These are phyloP conservation scores for Liposcelis brunnea DNA, from an alignment of 2,888 invertebrate species.

Conservation along the genomic window DNA sequence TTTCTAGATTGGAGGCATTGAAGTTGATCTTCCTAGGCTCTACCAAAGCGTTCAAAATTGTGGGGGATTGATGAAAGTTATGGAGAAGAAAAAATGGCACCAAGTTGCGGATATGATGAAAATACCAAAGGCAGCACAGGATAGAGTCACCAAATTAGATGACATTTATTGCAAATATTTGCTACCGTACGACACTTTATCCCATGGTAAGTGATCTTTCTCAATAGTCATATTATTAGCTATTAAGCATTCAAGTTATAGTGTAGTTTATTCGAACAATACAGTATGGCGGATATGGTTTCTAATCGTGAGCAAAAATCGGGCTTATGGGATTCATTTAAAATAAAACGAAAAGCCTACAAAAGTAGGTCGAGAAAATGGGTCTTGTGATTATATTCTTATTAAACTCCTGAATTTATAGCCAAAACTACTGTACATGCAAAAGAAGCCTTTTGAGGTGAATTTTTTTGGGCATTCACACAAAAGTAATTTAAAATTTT, in stretches of 20 bases:
- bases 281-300: too few species aligned
- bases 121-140: slow-evolving; percentile 60
- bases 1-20: slow-evolving; percentile 68
- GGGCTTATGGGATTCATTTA: too few species aligned
- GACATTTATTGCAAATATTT: slow-evolving; percentile 82
- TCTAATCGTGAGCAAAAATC: too few species aligned
- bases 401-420: too few species aligned
- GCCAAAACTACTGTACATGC: too few species aligned
- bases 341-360: too few species aligned
- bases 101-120: slow-evolving; percentile 78
- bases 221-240: not conserved
- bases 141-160: slow-evolving; percentile 66
- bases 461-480: too few species aligned
- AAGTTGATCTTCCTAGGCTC: slow-evolving; percentile 71
- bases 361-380: too few species aligned
- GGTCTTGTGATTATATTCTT: too few species aligned
- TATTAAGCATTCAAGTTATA: not conserved
- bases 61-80: slow-evolving; percentile 73
- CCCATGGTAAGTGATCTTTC: slow-evolving; percentile 42
- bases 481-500: too few species aligned
- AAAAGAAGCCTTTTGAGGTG: too few species aligned
- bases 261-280: too few species aligned
- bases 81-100: slow-evolving; percentile 76
- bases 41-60: slow-evolving; percentile 69
- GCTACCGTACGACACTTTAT: slow-evolving; percentile 71